Conservation (phyloP, 1,140 invertebrate genomes). For the Mycetomoellerius zeteki region DNA sequence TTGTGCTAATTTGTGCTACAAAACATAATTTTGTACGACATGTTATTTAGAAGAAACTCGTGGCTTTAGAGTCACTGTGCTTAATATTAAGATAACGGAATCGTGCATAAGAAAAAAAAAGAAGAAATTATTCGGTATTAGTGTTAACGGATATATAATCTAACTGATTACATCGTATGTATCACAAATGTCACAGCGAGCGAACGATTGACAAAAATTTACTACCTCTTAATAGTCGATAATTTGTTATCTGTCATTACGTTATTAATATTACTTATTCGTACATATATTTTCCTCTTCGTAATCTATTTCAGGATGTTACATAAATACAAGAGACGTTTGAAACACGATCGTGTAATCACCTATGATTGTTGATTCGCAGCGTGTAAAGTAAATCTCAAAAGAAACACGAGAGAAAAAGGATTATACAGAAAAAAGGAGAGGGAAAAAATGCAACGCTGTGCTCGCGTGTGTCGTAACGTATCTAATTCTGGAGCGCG, state of each 20-base stretch:
- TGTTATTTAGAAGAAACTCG: too few species aligned
- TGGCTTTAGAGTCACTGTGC: too few species aligned
- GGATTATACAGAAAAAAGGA: neutral
- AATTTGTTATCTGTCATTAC: neutral
- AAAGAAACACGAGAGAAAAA: neutral
- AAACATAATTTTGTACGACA: too few species aligned
- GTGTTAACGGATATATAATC: too few species aligned
- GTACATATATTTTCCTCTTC: neutral
- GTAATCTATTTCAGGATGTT: neutral
- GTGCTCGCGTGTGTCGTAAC: constrained; percentile 36
- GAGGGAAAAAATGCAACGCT: constrained; percentile 9
- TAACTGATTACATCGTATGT: neutral
- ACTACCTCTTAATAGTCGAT: neutral
- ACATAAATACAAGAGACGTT: neutral
- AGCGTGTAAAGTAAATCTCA: neutral
- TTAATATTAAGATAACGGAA: too few species aligned
- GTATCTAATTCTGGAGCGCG: constrained; percentile 49
- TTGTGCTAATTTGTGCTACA: too few species aligned
- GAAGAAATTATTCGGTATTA: too few species aligned
- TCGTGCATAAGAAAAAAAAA: too few species aligned
- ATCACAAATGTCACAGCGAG: neutral
- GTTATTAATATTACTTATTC: neutral
- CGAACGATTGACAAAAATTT: neutral
- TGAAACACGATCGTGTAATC: neutral
- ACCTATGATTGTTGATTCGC: neutral